Evolutionary conservation across 2,888 invertebrate genomes (phyloP).

Genomic region (Ariolimax columbianus): DNA sequence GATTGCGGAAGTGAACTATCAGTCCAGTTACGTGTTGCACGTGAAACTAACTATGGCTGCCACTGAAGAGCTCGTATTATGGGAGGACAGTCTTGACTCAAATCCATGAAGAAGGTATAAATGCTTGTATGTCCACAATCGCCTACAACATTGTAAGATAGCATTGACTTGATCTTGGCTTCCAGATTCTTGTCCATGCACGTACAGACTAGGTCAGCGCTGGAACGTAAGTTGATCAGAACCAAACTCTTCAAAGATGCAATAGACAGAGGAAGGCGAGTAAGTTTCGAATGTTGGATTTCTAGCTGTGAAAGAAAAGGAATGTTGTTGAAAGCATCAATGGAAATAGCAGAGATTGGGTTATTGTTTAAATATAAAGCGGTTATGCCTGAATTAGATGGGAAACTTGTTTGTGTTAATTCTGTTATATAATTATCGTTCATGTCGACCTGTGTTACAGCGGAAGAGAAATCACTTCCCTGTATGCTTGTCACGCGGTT

Average conservation of each 20-base stretch:
- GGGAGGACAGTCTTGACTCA: not conserved
- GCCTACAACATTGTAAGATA: not conserved
- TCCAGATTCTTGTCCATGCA: not conserved
- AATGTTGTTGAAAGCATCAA: not conserved
- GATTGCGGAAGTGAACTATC: too few species aligned
- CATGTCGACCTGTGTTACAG: not conserved
- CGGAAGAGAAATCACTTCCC: not conserved
- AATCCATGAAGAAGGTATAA: not conserved
- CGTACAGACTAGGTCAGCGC: not conserved
- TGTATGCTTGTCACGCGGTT: not conserved
- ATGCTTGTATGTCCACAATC: not conserved
- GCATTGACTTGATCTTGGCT: not conserved
- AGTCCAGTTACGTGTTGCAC: too few species aligned
- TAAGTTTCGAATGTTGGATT: not conserved
- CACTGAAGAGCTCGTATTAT: too few species aligned
- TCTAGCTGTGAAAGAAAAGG: not conserved
- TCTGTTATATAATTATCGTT: not conserved
- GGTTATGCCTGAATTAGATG: not conserved
- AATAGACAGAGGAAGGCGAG: not conserved
- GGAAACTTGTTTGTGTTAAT: not conserved
- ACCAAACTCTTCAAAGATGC: not conserved
- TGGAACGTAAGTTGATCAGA: not conserved
- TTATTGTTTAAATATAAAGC: not conserved
- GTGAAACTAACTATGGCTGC: too few species aligned
- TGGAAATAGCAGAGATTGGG: not conserved